A percentile compares a stretch with the other conserved stretches of the same genome.
These are phyloP conservation scores for Heliocidaris erythrogramma DNA, from an alignment of 35 echinoderm and acorn worm genomes.

Conservation along the genomic window DNA sequence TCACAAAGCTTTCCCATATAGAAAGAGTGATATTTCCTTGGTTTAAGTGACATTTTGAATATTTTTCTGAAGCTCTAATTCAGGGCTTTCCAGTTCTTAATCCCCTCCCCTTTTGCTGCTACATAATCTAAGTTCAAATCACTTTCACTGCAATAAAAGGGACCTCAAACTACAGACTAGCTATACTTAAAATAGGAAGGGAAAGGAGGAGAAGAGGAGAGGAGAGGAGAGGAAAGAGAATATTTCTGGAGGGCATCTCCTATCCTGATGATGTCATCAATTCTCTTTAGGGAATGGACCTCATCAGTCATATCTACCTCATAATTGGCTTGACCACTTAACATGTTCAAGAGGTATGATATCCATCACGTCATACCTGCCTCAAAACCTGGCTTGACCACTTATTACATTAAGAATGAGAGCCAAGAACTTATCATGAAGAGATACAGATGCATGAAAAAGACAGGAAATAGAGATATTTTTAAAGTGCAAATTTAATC, in stretches of 20 bases:
- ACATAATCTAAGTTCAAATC: not conserved
- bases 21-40: too few relatives aligned
- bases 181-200: not conserved
- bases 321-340: conserved; percentile 9
- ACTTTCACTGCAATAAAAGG: not conserved
- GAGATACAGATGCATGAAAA: not conserved
- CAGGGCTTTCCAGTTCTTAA: too few relatives aligned
- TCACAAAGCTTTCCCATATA: too few relatives aligned
- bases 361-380: not conserved
- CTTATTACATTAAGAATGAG: not conserved
- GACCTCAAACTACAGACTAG: not conserved
- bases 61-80: too few relatives aligned
- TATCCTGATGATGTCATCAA: not conserved
- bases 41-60: too few relatives aligned
- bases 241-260: not conserved
- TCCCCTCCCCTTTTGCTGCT: not conserved
- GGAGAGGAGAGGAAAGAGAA: not conserved
- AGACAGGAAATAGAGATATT: not conserved
- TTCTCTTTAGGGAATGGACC: not conserved
- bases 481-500: not conserved
- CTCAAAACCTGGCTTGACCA: not conserved
- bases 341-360: too few relatives aligned
- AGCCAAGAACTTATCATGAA: not conserved
- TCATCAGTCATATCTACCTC: not conserved
- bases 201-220: not conserved